Percentiles rank a stretch among this genome's conserved stretches.
phyloP scores from a whole-genome alignment of 1,140 invertebrate species.

The Formica exsecta region DNA sequence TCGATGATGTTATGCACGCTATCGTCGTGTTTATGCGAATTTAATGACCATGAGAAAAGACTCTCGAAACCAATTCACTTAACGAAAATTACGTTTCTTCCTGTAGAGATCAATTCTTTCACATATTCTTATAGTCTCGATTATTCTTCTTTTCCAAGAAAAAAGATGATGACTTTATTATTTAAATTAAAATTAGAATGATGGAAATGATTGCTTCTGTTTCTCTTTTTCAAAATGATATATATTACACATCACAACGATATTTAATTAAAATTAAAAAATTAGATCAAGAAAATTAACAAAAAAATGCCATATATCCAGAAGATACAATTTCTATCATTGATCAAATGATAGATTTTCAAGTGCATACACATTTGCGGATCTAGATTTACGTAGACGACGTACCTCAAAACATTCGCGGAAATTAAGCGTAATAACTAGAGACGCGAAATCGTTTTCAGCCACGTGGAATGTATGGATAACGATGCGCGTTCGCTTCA shows the following conservation, averaged over 20 bases:
- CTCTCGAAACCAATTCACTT: constrained; percentile 12
- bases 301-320: background rate
- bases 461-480: background rate
- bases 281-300: background rate
- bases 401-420: background rate
- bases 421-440: background rate
- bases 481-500: constrained; percentile 10
- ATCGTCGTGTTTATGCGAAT: constrained; percentile 22
- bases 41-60: constrained; percentile 23
- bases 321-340: background rate
- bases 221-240: background rate
- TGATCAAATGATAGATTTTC: background rate
- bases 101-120: background rate
- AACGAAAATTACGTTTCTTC: constrained; percentile 28
- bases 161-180: background rate
- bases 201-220: background rate
- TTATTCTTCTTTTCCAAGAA: background rate
- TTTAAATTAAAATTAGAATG: background rate
- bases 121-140: background rate
- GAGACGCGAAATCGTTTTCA: constrained; percentile 13
- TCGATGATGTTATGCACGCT: constrained; percentile 25
- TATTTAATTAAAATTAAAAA: background rate
- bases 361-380: no score
- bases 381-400: constrained; percentile 3
- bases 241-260: background rate